Evolutionary conservation across 92 coral and sea anemone genomes (phyloP).

Genomic region (Micromussa lordhowensis): DNA sequence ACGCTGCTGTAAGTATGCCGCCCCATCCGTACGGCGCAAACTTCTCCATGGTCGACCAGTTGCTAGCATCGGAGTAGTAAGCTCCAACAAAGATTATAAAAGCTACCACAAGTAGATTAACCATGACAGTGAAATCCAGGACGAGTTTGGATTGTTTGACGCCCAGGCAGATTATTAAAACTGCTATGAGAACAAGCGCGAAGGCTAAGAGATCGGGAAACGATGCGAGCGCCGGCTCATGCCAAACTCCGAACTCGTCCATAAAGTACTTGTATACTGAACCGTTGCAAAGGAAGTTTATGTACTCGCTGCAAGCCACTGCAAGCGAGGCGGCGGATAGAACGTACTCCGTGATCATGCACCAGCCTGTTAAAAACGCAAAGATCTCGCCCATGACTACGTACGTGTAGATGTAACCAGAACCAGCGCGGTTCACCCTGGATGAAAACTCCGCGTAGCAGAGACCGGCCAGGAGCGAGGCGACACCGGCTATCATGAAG

Average conservation of each 20-base stretch:
- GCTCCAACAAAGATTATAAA: constrained; percentile 76
- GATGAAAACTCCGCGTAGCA: constrained; percentile 91
- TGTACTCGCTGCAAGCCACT: constrained; percentile 76
- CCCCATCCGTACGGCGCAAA: constrained; percentile 85
- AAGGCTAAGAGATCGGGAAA: constrained; percentile 80
- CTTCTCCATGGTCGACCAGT: constrained; percentile 81
- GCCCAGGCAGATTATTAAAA: constrained; percentile 71
- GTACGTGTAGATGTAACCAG: constrained; percentile 88
- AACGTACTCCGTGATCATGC: constrained; percentile 79
- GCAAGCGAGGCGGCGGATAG: constrained; percentile 82
- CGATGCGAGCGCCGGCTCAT: constrained; percentile 49
- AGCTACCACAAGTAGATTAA: constrained; percentile 62
- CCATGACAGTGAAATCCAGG: constrained; percentile 56
- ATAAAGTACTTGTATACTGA: constrained; percentile 47
- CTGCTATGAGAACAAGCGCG: constrained; percentile 62
- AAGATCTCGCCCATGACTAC: constrained; percentile 86
- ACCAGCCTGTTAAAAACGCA: constrained; percentile 90
- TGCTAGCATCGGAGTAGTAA: constrained; percentile 65
- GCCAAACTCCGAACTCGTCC: constrained; percentile 64
- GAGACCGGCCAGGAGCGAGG: constrained; percentile 81
- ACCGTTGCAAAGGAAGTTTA: constrained; percentile 73
- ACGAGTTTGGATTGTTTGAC: constrained; percentile 75
- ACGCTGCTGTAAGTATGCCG: constrained; percentile 78
- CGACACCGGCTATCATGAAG: constrained; percentile 81
- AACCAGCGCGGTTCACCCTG: constrained; percentile 82